phyloP scores from a whole-genome alignment of 2,888 invertebrate genomes.

The Gibbula magus region DNA sequence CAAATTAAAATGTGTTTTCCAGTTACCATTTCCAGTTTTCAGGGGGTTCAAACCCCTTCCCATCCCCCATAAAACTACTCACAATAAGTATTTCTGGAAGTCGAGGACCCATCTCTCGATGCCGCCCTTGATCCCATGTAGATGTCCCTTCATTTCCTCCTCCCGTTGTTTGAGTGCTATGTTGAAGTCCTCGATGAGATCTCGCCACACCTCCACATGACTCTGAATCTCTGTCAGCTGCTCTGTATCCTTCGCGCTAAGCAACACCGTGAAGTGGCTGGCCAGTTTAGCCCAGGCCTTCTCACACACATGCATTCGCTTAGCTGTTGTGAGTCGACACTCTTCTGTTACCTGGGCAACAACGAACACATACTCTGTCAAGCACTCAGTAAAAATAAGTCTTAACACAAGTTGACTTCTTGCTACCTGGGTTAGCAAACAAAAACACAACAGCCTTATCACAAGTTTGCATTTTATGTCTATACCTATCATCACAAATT shows the following conservation, averaged over 20 bases:
- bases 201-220: slow-evolving; percentile 68
- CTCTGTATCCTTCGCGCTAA: slow-evolving; percentile 74
- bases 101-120: slow-evolving; percentile 60
- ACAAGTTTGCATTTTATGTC: too few species aligned
- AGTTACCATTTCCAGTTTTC: too few species aligned
- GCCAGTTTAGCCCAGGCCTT: slow-evolving; percentile 74
- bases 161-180: slow-evolving; percentile 61
- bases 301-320: slow-evolving; percentile 72
- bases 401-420: too few species aligned
- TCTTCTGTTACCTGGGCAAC: slow-evolving; percentile 71
- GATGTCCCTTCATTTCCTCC: slow-evolving; percentile 62
- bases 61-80: slow-evolving; percentile 44
- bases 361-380: too few species aligned
- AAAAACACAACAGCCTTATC: too few species aligned
- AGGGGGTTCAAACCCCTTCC: neutral
- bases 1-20: too few species aligned
- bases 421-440: too few species aligned
- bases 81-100: slow-evolving; percentile 68
- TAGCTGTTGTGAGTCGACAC: slow-evolving; percentile 71
- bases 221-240: slow-evolving; percentile 66
- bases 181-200: slow-evolving; percentile 70
- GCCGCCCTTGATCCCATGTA: slow-evolving; percentile 54
- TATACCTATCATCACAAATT: too few species aligned
- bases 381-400: too few species aligned
- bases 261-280: slow-evolving; percentile 72